Evolutionary conservation across 2,797 vertebrate genomes (phyloP), one percentile per base, ranked within the genome.

Genomic region (Sebastes trivittatus): DNA sequence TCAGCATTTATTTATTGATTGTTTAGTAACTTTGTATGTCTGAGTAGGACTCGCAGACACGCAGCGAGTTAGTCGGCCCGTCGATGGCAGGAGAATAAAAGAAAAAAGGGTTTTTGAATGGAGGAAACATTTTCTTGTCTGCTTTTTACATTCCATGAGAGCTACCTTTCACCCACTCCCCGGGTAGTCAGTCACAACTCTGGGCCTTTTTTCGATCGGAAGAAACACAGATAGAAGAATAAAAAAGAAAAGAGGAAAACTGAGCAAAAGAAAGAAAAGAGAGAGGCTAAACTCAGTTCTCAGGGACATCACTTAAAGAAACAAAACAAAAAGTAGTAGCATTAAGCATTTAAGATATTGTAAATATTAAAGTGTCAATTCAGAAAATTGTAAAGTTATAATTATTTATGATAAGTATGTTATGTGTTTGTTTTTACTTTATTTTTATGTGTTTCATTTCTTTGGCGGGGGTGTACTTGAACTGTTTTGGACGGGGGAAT

Each of bases 351-450:
- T 99, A 98, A 98, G 95, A 97, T 97, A 98, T 97, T 99, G 98
- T 99, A 99, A 97, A 99, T 99, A 99, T 94, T 25, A 96, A 98
- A 97, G 97, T 99, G 97, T 98, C 97, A 96, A 98, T 97, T 97
- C 97, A 97, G 97, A 97, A 97, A 96, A 97, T 97, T 99, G 97
- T 99, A 98, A 99, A 99, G 96, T 98, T 98, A 96, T 97, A 98
- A 99, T 98, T 99, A 99, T 99, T 99, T 99, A 99, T 99, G 85
- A 95, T 95, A 95, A 97, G 93, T 96, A 92, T 94, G 94, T 95
- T 94, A 80, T 92, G 90, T 93, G 90, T 92, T 91, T 87, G 77
- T 88, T 94, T 94, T 94, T 52, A 74, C 69, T 79, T 83, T 66
- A 56, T 72, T 84, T 75, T 59, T 77, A 72, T 74, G 38, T n/a